Evolutionary conservation across 2,888 invertebrate genomes (phyloP).

Genomic region (Cosmia pyralina): DNA sequence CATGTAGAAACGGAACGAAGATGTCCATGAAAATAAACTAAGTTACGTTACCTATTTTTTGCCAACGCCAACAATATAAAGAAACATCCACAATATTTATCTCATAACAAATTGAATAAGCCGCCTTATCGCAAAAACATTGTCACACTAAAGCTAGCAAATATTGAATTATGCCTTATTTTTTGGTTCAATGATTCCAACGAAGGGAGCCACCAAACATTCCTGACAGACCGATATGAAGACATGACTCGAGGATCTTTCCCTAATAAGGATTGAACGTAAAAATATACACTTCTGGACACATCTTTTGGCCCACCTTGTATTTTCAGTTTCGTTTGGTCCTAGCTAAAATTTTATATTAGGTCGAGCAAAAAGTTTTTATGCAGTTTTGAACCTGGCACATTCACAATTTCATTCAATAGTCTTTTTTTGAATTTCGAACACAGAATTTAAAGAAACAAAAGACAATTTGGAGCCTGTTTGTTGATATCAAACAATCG

Average conservation of each 20-base stretch:
- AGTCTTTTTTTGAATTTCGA: no score
- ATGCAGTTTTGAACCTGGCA: no score
- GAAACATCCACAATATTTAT: constrained; percentile 31
- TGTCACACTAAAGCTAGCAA: constrained; percentile 43
- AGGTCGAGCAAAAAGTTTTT: no score
- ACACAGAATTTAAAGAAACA: no score
- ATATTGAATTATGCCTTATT: constrained; percentile 65
- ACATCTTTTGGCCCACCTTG: no score
- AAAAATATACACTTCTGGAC: no score
- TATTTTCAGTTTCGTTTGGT: no score
- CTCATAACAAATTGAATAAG: constrained; percentile 52
- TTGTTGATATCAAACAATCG: no score
- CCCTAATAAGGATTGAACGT: constrained; percentile 63
- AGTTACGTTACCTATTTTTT: constrained; percentile 6
- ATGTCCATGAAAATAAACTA: constrained; percentile 6
- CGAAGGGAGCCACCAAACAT: constrained; percentile 52
- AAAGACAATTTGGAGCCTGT: no score
- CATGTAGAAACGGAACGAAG: no score
- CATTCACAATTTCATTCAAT: no score
- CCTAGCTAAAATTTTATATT: no score
- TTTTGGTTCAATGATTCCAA: constrained; percentile 63
- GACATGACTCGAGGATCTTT: constrained; percentile 53
- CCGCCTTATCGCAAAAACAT: constrained; percentile 54
- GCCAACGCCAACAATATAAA: constrained; percentile 23
- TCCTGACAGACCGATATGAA: constrained; percentile 65